Evolutionary conservation across 2,888 invertebrate genomes (phyloP).

Genomic region (Neoascia interrupta): DNA sequence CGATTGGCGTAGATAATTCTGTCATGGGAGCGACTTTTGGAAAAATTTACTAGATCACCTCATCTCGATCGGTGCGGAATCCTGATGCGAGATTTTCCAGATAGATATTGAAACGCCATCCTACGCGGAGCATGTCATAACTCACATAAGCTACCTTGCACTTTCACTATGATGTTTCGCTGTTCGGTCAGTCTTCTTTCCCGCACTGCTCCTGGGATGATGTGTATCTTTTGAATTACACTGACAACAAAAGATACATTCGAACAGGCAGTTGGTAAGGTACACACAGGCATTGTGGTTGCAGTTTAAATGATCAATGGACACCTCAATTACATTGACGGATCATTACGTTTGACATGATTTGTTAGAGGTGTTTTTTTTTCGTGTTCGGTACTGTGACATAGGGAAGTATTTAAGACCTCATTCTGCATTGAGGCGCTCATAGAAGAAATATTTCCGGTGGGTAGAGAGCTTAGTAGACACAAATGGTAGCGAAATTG

Average conservation of each 20-base stretch:
- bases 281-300: conserved; percentile 28
- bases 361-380: conserved; percentile 15
- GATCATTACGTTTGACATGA: conserved; percentile 51
- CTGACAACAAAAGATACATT: conserved; percentile 15
- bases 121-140: conserved; percentile 30
- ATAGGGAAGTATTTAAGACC: no score
- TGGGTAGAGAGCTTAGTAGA: no score
- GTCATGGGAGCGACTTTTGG: conserved; percentile 31
- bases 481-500: no score
- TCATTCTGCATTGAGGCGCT: no score
- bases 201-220: conserved; percentile 9
- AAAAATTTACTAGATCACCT: conserved; percentile 24
- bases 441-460: conserved; percentile 4
- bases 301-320: conserved; percentile 47
- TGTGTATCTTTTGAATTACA: conserved; percentile 39
- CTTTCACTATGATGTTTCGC: conserved; percentile 52
- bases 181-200: conserved; percentile 13
- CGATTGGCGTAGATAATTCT: conserved; percentile 23
- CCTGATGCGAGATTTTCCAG: conserved; percentile 46
- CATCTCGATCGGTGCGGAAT: no score
- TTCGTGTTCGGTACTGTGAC: no score
- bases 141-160: conserved; percentile 42
- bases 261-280: not conserved
- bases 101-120: conserved; percentile 24
- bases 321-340: conserved; percentile 36